Conservation (phyloP, 1,140 invertebrate genomes). For the Drosophila guanche region DNA sequence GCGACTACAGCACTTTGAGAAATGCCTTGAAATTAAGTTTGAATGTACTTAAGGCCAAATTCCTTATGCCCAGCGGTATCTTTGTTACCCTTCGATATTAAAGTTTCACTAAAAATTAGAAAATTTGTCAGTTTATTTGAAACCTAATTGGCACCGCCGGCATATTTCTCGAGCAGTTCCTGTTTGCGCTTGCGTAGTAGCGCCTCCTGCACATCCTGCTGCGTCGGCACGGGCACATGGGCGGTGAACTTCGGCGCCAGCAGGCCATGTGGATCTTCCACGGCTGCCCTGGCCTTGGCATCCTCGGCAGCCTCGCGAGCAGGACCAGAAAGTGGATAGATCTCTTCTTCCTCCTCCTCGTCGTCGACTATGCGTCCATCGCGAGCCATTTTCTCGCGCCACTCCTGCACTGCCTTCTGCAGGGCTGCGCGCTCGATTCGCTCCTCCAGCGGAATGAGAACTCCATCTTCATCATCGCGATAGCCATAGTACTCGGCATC, state of each 20-base stretch:
- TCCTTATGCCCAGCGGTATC: slow-evolving; percentile 4
- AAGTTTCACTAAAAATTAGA: background rate
- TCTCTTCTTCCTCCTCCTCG: slow-evolving; percentile 86
- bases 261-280: slow-evolving; percentile 68
- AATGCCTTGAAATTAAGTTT: slow-evolving; percentile 41
- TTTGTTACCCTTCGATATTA: background rate
- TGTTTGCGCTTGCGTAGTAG: slow-evolving; percentile 94
- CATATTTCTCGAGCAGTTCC: slow-evolving; percentile 92
- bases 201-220: slow-evolving; percentile 95
- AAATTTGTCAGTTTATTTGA: background rate
- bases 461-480: slow-evolving; percentile 98
- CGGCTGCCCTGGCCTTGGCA: slow-evolving; percentile 46
- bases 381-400: slow-evolving; percentile 87
- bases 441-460: slow-evolving; percentile 94
- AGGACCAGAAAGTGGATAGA: slow-evolving; percentile 73
- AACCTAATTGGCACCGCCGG: slow-evolving; percentile 49
- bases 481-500: slow-evolving; percentile 99
- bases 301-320: slow-evolving; percentile 70
- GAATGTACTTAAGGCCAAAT: background rate
- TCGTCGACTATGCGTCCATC: slow-evolving; percentile 84
- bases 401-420: slow-evolving; percentile 86
- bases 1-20: slow-evolving; percentile 37
- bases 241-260: slow-evolving; percentile 88
- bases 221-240: slow-evolving; percentile 93
- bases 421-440: slow-evolving; percentile 90